Percentiles rank a stretch among this genome's conserved stretches.
Conservation (phyloP, 2,888 invertebrate genomes). For the Drosophila acutilabella region DNA sequence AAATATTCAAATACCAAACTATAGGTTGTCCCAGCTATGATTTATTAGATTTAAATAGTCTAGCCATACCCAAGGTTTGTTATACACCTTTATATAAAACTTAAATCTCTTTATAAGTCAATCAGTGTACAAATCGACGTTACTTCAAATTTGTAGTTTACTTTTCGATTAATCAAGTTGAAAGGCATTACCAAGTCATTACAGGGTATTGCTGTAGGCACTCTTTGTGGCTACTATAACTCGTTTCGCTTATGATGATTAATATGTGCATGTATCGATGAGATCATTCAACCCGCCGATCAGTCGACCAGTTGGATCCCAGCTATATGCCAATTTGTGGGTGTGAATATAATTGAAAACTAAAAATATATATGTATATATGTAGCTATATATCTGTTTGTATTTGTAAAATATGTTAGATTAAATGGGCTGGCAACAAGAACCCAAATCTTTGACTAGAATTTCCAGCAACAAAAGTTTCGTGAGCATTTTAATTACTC, state of each 20-base stretch:
- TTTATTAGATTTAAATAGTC: not conserved
- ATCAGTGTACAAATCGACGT: not conserved
- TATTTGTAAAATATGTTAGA: constrained; percentile 2
- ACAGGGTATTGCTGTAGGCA: constrained; percentile 13
- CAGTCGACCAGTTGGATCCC: constrained; percentile 14
- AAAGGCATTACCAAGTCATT: too few relatives aligned
- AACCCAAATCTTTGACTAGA: not conserved
- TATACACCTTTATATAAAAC: too few relatives aligned
- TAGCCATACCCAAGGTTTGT: constrained; percentile 1
- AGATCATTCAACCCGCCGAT: constrained; percentile 46
- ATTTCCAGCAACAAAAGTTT: not conserved
- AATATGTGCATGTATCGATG: constrained; percentile 45
- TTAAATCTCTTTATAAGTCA: not conserved
- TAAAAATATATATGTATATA: not conserved
- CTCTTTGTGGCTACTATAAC: not conserved
- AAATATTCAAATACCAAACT: constrained; percentile 36
- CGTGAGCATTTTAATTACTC: constrained; percentile 15
- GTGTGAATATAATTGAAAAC: constrained; percentile 28
- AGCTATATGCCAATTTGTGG: constrained; percentile 14
- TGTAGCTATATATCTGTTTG: not conserved
- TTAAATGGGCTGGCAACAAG: constrained; percentile 22
- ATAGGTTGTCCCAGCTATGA: constrained; percentile 15
- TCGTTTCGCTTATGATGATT: constrained; percentile 19
- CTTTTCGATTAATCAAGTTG: not conserved
- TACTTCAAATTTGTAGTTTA: too few relatives aligned